A percentile compares a stretch with the other conserved stretches of the same genome.
phyloP scores from a whole-genome alignment of 1,140 invertebrate genomes.

The Heterodera carotae region DNA sequence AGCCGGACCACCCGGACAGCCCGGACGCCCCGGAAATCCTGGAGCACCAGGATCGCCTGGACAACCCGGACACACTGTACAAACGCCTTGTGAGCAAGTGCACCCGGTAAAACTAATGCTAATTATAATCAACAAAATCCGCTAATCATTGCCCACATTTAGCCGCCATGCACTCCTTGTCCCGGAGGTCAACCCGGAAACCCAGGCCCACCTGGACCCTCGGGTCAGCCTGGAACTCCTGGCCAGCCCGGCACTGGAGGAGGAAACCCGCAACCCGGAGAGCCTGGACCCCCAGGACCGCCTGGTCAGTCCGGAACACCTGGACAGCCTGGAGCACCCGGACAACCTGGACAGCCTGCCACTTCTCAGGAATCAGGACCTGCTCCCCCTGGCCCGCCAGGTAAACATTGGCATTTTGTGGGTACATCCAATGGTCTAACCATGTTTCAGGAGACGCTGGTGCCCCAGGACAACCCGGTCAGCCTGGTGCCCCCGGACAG shows the following conservation, averaged over 20 bases:
- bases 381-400: slow-evolving; percentile 34
- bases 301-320: slow-evolving; percentile 19
- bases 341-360: slow-evolving; percentile 53
- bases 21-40: slow-evolving; percentile 56
- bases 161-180: slow-evolving; percentile 44
- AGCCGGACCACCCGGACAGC: slow-evolving; percentile 48
- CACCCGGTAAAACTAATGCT: not conserved
- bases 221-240: slow-evolving; percentile 42
- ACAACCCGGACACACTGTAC: slow-evolving; percentile 28
- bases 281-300: slow-evolving; percentile 46
- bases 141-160: not conserved
- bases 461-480: slow-evolving; percentile 41
- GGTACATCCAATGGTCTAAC: not conserved
- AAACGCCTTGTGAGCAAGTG: slow-evolving; percentile 26
- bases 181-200: slow-evolving; percentile 45
- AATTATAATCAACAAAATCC: not conserved
- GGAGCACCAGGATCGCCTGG: slow-evolving; percentile 46
- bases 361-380: slow-evolving; percentile 16
- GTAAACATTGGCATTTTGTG: not conserved
- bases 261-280: slow-evolving; percentile 13
- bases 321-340: slow-evolving; percentile 42
- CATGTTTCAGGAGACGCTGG: slow-evolving; percentile 36
- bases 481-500: slow-evolving; percentile 32
- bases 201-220: slow-evolving; percentile 48
- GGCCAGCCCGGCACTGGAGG: slow-evolving; percentile 13